These are phyloP conservation scores for Andrena flavipes DNA, from an alignment of 2,888 invertebrate genomes.

Conservation along the genomic window DNA sequence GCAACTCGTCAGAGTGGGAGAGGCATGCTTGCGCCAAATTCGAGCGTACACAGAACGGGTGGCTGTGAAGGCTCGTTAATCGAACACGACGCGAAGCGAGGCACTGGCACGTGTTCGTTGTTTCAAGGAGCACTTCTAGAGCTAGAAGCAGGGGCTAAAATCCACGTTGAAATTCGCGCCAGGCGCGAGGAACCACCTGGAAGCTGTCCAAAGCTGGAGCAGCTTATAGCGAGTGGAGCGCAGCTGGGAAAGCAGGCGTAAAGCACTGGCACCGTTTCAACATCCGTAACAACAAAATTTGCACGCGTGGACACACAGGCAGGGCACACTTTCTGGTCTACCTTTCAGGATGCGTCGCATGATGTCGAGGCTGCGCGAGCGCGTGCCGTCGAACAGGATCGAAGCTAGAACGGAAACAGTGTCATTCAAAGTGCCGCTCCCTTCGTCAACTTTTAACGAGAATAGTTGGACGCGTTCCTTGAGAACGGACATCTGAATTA, in stretches of 20 bases:
- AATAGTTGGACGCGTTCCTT: not conserved
- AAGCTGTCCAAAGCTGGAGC: conserved; percentile 65
- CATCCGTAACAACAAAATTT: conserved; percentile 62
- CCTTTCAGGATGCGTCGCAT: conserved; percentile 79
- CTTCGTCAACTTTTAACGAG: not conserved
- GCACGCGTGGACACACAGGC: conserved; percentile 57
- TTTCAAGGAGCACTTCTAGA: conserved; percentile 58
- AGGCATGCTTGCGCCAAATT: conserved; percentile 6
- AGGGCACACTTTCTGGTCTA: conserved; percentile 53
- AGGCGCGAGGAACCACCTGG: conserved; percentile 58
- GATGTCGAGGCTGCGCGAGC: conserved; percentile 76
- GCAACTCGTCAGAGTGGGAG: not conserved
- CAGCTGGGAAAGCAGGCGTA: conserved; percentile 59
- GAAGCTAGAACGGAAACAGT: conserved; percentile 51
- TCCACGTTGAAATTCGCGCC: conserved; percentile 61
- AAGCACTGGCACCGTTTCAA: conserved; percentile 67
- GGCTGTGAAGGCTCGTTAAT: conserved; percentile 47
- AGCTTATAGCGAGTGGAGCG: conserved; percentile 38
- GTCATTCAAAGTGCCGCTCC: conserved; percentile 10
- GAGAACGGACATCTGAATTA: not conserved
- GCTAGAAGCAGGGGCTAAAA: conserved; percentile 31
- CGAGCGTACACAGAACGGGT: conserved; percentile 1
- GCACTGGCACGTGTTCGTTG: conserved; percentile 50
- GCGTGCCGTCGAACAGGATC: conserved; percentile 65
- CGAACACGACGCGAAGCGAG: conserved; percentile 29